Evolutionary conservation across 1,140 invertebrate species (phyloP), one percentile per base, ranked within the genome.

Genomic region (Penaeus vannamei): DNA sequence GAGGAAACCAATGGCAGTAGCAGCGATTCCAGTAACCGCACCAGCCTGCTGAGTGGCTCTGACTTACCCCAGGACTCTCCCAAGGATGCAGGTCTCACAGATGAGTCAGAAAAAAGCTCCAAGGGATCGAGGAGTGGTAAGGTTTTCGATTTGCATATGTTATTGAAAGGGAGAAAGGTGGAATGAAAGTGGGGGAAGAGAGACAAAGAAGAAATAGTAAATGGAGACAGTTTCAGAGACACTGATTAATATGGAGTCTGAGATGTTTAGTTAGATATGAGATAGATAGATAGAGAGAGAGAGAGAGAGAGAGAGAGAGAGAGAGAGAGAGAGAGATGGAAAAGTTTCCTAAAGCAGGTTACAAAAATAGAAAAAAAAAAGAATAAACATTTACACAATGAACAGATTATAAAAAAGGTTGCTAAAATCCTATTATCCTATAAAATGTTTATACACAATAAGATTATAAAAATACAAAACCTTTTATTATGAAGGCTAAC

Each of bases 1-100:
- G 87, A 88, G 23, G 87, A 36, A 29, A 82, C n/a, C 20, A 77
- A 53, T 77, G 69, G 87, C 10, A 77, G 87, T 46, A 84, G 80
- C 29, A 84, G 66, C 26, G 69, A 84, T 1, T 61, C 66, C 26
- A 88, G 87, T 62, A 88, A 88, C 53, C 80, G 81, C 42, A 88
- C 81, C 32, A 88, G 86, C 80, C 64, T 88, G 20, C n/a, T 88
- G 20, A 88, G 62, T 76, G 86, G 86, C 32, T 88, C 86, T 72
- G 86, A 88, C 26, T 64, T 88, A 2, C 86, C 86, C 8, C 80
- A 82, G n/a, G 86, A 88, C 46, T 88, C 80, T 12, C 80, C 80
- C 10, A 88, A 88, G 72, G 80, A 88, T 36, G 46, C 62, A 36
- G n/a, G 22, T 62, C 61, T 76, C 10, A 88, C 62, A 20, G 81